Evolutionary conservation across 1,140 invertebrate genomes (phyloP).

Genomic region (Drosophila nebulosa): DNA sequence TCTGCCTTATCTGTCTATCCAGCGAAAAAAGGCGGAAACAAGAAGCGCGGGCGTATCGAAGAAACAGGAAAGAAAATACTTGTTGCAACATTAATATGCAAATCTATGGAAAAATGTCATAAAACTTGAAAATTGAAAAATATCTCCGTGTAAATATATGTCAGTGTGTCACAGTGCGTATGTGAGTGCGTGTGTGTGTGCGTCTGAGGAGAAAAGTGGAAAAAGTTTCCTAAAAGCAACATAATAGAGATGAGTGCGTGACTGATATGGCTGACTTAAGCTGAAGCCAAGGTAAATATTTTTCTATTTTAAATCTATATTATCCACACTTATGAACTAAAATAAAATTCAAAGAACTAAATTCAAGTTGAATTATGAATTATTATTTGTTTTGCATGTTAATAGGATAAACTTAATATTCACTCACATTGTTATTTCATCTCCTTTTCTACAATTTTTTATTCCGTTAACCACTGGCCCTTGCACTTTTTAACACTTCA

Average conservation of each 20-base stretch:
- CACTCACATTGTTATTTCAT: no score
- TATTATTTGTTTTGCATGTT: no score
- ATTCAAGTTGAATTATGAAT: no score
- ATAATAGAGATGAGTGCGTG: conserved; percentile 22
- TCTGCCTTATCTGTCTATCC: conserved; percentile 33
- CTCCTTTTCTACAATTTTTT: no score
- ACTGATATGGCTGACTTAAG: not conserved
- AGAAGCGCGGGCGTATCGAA: conserved; percentile 57
- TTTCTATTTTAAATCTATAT: no score
- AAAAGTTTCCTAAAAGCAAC: conserved; percentile 15
- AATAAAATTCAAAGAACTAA: no score
- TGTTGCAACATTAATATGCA: conserved; percentile 73
- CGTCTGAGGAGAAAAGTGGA: conserved; percentile 18
- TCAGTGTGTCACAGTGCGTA: conserved; percentile 63
- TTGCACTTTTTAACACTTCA: no score
- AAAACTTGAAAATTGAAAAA: conserved; percentile 48
- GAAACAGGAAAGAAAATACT: conserved; percentile 19
- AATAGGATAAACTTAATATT: no score
- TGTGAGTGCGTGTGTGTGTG: conserved; percentile 20
- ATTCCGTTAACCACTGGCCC: no score
- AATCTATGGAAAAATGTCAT: conserved; percentile 51
- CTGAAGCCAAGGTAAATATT: no score
- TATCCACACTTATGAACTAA: no score
- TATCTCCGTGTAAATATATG: conserved; percentile 49
- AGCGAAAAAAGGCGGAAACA: conserved; percentile 49